A percentile compares a stretch with the other conserved stretches of the same genome.
These are phyloP conservation scores for Melitaea athalia DNA, from an alignment of 2,888 invertebrate genomes.

Conservation along the genomic window DNA sequence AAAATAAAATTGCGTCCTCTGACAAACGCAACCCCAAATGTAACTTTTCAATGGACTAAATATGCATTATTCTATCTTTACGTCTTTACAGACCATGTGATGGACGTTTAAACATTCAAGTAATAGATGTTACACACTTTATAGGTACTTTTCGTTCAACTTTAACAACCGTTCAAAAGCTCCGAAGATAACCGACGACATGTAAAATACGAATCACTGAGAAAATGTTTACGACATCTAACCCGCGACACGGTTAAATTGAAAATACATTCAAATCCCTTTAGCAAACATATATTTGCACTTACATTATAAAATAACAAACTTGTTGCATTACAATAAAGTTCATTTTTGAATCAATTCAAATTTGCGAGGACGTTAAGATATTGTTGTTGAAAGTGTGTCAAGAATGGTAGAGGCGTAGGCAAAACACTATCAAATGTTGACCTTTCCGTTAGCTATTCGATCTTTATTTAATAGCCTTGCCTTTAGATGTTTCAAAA, in stretches of 20 bases:
- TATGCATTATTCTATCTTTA: no score
- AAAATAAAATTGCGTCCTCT: no score
- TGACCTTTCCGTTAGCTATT: constrained; percentile 42
- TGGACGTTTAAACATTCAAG: not conserved
- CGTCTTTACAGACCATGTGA: not conserved
- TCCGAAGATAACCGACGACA: constrained; percentile 29
- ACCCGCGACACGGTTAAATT: constrained; percentile 48
- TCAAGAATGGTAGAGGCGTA: constrained; percentile 40
- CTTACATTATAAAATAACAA: not conserved
- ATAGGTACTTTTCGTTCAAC: constrained; percentile 5
- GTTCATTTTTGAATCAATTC: constrained; percentile 21
- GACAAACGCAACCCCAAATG: no score
- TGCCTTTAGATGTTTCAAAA: constrained; percentile 30
- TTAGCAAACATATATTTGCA: constrained; percentile 24
- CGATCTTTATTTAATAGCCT: constrained; percentile 33
- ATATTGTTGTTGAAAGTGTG: constrained; percentile 23
- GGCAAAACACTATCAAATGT: constrained; percentile 42
- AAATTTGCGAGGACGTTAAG: not conserved
- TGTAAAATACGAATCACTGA: constrained; percentile 39
- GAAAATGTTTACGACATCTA: constrained; percentile 46
- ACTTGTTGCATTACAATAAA: constrained; percentile 25
- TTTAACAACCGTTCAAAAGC: constrained; percentile 20
- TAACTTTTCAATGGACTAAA: no score
- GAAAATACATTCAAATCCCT: constrained; percentile 47
- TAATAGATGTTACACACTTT: not conserved